Conservation (phyloP, 1,140 invertebrate species). For the Stegodyphus dumicola region DNA sequence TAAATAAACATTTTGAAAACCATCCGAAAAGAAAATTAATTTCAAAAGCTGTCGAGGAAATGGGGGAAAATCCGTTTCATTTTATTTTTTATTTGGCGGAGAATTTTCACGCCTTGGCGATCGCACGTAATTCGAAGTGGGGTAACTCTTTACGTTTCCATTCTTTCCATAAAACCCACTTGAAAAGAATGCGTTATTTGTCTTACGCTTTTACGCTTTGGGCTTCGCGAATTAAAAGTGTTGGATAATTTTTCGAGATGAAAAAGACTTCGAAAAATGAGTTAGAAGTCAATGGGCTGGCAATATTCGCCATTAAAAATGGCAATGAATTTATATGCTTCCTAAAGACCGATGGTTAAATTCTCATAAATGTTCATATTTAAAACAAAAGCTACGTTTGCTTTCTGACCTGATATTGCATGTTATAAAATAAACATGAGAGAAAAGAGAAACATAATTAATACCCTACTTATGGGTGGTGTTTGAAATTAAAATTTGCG, state of each 20-base stretch:
- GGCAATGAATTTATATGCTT: not conserved
- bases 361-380: no score
- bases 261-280: not conserved
- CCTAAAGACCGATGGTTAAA: not conserved
- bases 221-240: not conserved
- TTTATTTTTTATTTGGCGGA: not conserved
- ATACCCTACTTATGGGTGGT: no score
- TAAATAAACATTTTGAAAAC: conserved; percentile 48
- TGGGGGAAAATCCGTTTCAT: not conserved
- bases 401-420: no score
- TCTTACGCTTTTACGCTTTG: not conserved
- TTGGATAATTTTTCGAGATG: not conserved
- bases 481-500: no score
- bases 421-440: no score
- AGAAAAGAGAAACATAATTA: no score
- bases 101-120: not conserved
- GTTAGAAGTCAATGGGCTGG: not conserved
- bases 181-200: not conserved
- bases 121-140: not conserved
- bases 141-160: not conserved
- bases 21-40: conserved; percentile 25
- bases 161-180: not conserved
- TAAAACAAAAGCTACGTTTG: no score
- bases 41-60: conserved; percentile 24
- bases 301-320: not conserved